phyloP scores from a whole-genome alignment of 2,797 vertebrate species.

The Falco cherrug region DNA sequence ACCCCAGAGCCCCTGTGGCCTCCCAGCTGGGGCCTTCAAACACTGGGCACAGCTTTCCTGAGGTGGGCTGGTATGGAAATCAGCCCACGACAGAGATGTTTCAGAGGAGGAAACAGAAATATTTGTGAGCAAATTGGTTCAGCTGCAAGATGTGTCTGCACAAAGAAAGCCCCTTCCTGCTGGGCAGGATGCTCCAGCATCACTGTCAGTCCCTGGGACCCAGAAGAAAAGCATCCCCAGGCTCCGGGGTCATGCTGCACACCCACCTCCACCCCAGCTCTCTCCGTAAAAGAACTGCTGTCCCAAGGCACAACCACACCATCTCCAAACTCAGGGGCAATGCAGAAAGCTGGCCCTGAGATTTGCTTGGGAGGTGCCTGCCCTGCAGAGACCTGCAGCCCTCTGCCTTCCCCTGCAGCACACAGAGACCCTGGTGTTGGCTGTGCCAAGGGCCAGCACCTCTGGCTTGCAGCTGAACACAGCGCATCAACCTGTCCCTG shows the following conservation, averaged over 20 bases:
- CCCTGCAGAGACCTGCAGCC: neutral
- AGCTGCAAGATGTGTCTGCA: rapidly evolving
- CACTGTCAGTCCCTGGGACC: neutral
- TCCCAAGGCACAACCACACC: neutral
- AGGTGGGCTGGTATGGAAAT: neutral
- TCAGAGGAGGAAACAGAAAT: neutral
- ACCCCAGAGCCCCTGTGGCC: neutral
- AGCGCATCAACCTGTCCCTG: rapidly evolving
- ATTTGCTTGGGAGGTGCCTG: rapidly evolving
- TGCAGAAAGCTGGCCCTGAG: neutral
- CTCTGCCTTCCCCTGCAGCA: neutral
- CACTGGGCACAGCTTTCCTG: neutral
- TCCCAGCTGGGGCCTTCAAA: neutral
- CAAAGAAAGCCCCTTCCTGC: neutral
- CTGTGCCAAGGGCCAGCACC: neutral
- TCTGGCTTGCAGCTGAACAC: rapidly evolving
- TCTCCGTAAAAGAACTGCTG: neutral
- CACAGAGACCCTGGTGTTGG: rapidly evolving
- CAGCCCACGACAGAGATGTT: rapidly evolving
- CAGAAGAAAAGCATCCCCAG: neutral
- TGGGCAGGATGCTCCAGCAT: rapidly evolving
- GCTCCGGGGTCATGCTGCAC: rapidly evolving
- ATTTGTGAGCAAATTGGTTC: neutral
- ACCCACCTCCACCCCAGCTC: rapidly evolving
- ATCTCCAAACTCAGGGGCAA: neutral